phyloP scores from a whole-genome alignment of 1,140 invertebrate genomes.

The Himalopsyche phryganea region DNA sequence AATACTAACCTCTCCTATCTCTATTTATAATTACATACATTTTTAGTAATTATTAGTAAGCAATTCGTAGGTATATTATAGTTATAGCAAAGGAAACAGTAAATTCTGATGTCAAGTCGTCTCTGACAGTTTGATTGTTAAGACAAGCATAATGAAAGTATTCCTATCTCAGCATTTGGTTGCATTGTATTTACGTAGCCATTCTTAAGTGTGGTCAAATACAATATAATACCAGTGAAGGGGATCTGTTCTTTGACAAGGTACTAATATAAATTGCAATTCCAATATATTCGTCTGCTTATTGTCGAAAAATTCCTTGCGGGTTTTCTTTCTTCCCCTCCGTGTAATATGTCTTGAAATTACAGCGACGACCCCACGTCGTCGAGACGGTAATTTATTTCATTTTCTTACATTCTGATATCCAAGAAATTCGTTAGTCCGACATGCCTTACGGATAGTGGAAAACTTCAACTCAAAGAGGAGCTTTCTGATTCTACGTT shows the following conservation, averaged over 20 bases:
- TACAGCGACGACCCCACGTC: slow-evolving; percentile 3
- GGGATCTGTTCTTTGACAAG: neutral
- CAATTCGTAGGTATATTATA: no score
- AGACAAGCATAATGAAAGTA: no score
- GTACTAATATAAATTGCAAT: slow-evolving; percentile 20
- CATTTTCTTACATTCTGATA: slow-evolving; percentile 3
- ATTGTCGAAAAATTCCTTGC: slow-evolving; percentile 20
- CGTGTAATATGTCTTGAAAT: slow-evolving; percentile 20
- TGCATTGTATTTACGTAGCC: no score
- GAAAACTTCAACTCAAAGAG: slow-evolving; percentile 2
- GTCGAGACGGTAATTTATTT: slow-evolving; percentile 16
- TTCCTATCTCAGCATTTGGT: no score
- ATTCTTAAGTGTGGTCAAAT: no score
- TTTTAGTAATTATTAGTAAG: no score
- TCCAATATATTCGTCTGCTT: slow-evolving; percentile 27
- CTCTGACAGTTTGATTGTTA: no score
- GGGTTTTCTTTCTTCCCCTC: slow-evolving; percentile 19
- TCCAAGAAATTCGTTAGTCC: neutral
- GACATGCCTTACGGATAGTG: slow-evolving; percentile 1
- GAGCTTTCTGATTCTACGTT: neutral
- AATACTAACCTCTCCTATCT: no score
- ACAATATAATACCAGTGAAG: no score
- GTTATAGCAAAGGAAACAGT: no score
- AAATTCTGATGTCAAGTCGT: no score
- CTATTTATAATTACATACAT: no score